Percentiles rank a stretch among this genome's conserved stretches.
phyloP scores from a whole-genome alignment of 2,888 invertebrate genomes.

The Scaptomyza parva region DNA sequence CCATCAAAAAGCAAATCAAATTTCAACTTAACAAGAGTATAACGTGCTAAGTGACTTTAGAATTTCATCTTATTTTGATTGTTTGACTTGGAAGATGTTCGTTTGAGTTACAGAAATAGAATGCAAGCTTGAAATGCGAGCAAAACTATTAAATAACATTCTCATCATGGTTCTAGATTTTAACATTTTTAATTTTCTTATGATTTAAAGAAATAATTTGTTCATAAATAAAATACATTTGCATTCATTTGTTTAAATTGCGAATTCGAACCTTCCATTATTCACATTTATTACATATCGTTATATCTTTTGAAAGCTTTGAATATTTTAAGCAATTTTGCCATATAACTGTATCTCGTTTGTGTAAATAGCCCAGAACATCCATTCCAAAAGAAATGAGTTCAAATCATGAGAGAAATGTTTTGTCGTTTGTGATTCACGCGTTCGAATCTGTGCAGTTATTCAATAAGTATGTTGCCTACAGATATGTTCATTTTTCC shows the following conservation, averaged over 20 bases:
- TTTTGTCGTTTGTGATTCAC: conserved; percentile 17
- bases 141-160: too few species aligned
- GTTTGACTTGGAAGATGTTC: neutral
- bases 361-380: neutral
- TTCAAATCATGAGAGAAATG: neutral
- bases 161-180: too few species aligned
- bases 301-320: neutral
- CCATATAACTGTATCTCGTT: neutral
- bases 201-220: too few species aligned
- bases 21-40: conserved; percentile 41
- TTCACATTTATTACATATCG: neutral
- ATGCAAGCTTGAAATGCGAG: too few species aligned
- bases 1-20: conserved; percentile 60
- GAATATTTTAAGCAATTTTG: neutral
- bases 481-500: conserved; percentile 16
- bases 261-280: neutral
- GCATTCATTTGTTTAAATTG: too few species aligned
- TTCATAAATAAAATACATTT: too few species aligned
- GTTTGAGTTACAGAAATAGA: neutral
- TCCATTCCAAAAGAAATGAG: neutral
- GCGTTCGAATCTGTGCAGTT: conserved; percentile 42
- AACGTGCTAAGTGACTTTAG: conserved; percentile 12
- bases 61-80: neutral
- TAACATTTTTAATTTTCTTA: too few species aligned
- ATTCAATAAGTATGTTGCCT: conserved; percentile 58